phyloP scores from a whole-genome alignment of 2,888 invertebrate genomes.

The Erebia epiphron region DNA sequence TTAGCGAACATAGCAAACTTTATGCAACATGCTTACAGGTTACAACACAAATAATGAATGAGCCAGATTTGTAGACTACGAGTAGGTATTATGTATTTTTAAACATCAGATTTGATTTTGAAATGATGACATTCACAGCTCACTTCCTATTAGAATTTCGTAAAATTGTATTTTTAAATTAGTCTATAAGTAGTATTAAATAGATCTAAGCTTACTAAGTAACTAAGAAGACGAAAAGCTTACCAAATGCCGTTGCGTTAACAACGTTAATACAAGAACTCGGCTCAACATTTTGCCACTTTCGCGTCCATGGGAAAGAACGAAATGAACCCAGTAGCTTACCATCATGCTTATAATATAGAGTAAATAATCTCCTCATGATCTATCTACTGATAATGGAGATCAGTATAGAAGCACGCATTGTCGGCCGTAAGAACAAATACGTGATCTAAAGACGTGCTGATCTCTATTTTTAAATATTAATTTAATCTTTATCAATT shows the following conservation, averaged over 20 bases:
- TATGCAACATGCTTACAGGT: too few species aligned
- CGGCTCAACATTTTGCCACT: conserved; percentile 43
- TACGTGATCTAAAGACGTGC: conserved; percentile 36
- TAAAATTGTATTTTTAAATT: too few species aligned
- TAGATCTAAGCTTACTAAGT: neutral
- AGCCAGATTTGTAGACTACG: too few species aligned
- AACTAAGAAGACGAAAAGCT: conserved; percentile 41
- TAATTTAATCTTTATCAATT: conserved; percentile 12
- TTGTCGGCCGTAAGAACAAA: conserved; percentile 19
- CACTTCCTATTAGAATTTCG: too few species aligned
- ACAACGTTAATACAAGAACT: conserved; percentile 42
- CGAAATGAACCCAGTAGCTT: conserved; percentile 13
- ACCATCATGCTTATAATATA: conserved; percentile 9
- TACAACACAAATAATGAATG: too few species aligned
- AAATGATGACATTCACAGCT: too few species aligned
- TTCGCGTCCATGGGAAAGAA: conserved; percentile 26
- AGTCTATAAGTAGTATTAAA: too few species aligned
- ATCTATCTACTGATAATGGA: conserved; percentile 31
- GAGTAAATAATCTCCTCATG: conserved; percentile 24
- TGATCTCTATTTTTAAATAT: conserved; percentile 20
- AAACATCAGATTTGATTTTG: too few species aligned
- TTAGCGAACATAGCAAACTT: too few species aligned
- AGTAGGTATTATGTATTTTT: too few species aligned
- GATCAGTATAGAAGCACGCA: conserved; percentile 33
- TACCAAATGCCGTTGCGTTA: conserved; percentile 47